These are phyloP conservation scores for Turritopsis dohrnii DNA, from an alignment of 30 jellyfish, hydroid and myxozoan genomes.

Conservation along the genomic window DNA sequence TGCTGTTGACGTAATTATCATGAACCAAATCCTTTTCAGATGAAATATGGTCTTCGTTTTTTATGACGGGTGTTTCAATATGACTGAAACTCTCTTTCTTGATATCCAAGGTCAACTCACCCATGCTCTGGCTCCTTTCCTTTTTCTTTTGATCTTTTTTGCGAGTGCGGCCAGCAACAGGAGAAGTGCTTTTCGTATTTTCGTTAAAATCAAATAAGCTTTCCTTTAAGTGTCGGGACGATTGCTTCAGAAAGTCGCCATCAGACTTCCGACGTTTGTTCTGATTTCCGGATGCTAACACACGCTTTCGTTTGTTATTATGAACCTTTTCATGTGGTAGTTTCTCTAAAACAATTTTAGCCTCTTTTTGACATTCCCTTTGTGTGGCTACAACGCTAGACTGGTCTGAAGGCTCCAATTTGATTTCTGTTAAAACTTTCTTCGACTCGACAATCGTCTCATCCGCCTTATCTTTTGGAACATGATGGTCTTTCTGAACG, in stretches of 20 bases:
- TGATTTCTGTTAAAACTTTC: background rate
- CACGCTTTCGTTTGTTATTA: background rate
- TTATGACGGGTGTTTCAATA: background rate
- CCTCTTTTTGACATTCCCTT: background rate
- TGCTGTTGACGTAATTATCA: background rate
- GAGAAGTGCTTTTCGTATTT: background rate
- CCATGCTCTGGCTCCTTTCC: background rate
- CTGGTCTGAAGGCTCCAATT: background rate
- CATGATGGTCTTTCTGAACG: background rate
- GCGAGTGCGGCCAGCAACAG: conserved; percentile 17
- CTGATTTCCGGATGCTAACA: background rate
- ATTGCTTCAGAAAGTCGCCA: background rate
- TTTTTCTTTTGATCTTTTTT: background rate
- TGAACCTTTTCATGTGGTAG: background rate
- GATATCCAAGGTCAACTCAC: background rate
- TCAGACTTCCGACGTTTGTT: conserved; percentile 18
- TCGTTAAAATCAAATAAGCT: conserved; percentile 16
- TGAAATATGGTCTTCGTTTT: background rate
- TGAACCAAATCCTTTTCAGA: background rate
- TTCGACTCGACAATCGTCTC: background rate
- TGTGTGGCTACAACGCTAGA: background rate
- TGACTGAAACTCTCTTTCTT: background rate
- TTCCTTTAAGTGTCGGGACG: background rate
- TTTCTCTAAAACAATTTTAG: background rate
- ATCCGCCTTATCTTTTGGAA: background rate